These are phyloP conservation scores for Habrosyne pyritoides DNA, from an alignment of 2,888 invertebrate species.

Conservation along the genomic window DNA sequence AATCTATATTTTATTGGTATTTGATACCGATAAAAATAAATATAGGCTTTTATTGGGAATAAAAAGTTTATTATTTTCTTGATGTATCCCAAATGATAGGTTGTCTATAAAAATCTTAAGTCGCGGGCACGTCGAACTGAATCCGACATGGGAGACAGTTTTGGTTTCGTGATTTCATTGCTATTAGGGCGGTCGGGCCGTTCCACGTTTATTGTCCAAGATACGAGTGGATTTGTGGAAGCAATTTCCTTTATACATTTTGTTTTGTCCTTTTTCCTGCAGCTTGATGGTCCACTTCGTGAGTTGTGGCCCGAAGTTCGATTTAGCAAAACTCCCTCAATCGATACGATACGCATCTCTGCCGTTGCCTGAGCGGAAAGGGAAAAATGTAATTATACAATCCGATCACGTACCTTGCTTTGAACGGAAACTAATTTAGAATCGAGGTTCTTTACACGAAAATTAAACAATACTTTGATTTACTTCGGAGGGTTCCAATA, in stretches of 20 bases:
- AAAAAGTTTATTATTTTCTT: not conserved
- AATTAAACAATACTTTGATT: slow-evolving; percentile 48
- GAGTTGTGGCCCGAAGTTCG: slow-evolving; percentile 76
- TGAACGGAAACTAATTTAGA: slow-evolving; percentile 78
- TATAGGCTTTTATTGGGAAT: not conserved
- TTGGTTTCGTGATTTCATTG: slow-evolving; percentile 84
- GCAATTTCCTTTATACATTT: slow-evolving; percentile 84
- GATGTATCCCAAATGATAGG: slow-evolving; percentile 30
- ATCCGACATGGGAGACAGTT: slow-evolving; percentile 73
- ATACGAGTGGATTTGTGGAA: slow-evolving; percentile 84
- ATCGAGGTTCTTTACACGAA: slow-evolving; percentile 60
- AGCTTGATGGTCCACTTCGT: slow-evolving; percentile 80
- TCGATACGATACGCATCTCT: slow-evolving; percentile 75
- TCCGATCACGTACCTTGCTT: slow-evolving; percentile 69
- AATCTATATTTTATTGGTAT: not conserved
- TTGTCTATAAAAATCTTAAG: slow-evolving; percentile 64
- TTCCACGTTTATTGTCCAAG: slow-evolving; percentile 81
- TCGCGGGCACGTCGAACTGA: slow-evolving; percentile 55
- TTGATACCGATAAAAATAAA: not conserved
- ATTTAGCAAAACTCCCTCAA: slow-evolving; percentile 73
- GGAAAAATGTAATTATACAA: slow-evolving; percentile 74
- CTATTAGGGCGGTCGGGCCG: slow-evolving; percentile 79
- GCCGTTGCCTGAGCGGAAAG: slow-evolving; percentile 52
- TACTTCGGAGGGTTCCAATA: slow-evolving; percentile 13
- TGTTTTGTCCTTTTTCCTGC: slow-evolving; percentile 83